phyloP scores from a whole-genome alignment of 2,888 invertebrate species.

The Troilus luridus region DNA sequence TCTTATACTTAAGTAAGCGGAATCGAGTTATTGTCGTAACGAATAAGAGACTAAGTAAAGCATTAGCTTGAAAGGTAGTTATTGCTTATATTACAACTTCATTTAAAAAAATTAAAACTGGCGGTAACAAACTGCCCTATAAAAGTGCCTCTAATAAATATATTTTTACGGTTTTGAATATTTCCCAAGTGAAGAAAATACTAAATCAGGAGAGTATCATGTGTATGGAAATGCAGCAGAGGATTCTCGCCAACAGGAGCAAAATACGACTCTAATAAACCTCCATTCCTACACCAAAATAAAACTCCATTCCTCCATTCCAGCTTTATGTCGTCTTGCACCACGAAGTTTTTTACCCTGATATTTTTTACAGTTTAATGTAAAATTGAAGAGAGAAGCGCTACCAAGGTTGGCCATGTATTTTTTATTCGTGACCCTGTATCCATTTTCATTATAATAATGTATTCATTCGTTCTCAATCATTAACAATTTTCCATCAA shows the following conservation, averaged over 20 bases:
- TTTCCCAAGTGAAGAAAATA: neutral
- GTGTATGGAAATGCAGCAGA: constrained; percentile 4
- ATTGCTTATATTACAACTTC: too few relatives aligned
- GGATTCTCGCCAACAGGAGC: neutral
- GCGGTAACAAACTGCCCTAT: too few relatives aligned
- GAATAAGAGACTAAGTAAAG: too few relatives aligned
- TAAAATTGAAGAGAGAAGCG: neutral
- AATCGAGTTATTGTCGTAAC: too few relatives aligned
- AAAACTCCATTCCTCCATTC: neutral
- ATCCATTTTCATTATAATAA: neutral
- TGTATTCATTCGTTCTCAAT: too few relatives aligned
- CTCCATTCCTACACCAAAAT: neutral
- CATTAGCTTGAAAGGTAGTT: too few relatives aligned
- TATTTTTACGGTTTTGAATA: neutral
- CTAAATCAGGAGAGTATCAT: neutral
- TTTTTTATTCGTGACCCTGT: neutral
- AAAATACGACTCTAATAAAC: constrained; percentile 1
- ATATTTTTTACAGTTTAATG: neutral
- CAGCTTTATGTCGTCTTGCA: neutral
- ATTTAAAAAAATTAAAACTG: too few relatives aligned
- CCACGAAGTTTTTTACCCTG: neutral
- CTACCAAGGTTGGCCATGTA: neutral
- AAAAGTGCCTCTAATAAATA: too few relatives aligned
- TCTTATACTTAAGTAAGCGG: too few relatives aligned
- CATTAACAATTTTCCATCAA: too few relatives aligned